A percentile compares a stretch with the other conserved stretches of the same genome.
These are phyloP conservation scores for Podarcis raffonei DNA, from an alignment of 2,113 vertebrate species.

Conservation along the genomic window DNA sequence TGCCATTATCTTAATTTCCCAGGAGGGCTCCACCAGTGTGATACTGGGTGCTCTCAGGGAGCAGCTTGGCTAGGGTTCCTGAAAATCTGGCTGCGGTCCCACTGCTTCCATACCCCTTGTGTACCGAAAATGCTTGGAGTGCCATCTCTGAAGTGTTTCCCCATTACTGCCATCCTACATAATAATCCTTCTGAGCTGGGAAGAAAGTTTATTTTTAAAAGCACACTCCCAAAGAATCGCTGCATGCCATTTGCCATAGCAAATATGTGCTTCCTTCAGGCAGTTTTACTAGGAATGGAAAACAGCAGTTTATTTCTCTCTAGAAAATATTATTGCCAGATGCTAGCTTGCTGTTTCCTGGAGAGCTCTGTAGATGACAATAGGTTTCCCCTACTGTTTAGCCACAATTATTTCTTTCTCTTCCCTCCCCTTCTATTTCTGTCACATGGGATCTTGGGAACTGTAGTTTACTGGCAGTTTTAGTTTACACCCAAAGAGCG, in stretches of 20 bases:
- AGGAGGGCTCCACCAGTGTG: too few relatives aligned
- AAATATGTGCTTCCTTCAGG: conserved; percentile 10
- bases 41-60: too few relatives aligned
- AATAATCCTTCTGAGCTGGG: not conserved
- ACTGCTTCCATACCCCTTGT: not conserved
- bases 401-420: not conserved
- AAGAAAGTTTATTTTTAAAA: not conserved
- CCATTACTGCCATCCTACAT: not conserved
- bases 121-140: not conserved
- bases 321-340: conserved; percentile 27
- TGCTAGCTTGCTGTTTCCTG: conserved; percentile 2
- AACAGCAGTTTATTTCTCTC: conserved; percentile 12
- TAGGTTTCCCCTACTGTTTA: not conserved
- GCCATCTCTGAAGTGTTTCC: not conserved
- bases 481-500: too few relatives aligned
- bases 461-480: too few relatives aligned
- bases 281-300: conserved; percentile 1
- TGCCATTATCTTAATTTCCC: too few relatives aligned
- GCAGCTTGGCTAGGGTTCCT: too few relatives aligned
- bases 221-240: not conserved
- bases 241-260: not conserved
- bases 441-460: not conserved
- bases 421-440: not conserved
- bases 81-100: too few relatives aligned
- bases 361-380: not conserved